Evolutionary conservation across 2,113 vertebrate species (phyloP).

Genomic region (Tautogolabrus adspersus): DNA sequence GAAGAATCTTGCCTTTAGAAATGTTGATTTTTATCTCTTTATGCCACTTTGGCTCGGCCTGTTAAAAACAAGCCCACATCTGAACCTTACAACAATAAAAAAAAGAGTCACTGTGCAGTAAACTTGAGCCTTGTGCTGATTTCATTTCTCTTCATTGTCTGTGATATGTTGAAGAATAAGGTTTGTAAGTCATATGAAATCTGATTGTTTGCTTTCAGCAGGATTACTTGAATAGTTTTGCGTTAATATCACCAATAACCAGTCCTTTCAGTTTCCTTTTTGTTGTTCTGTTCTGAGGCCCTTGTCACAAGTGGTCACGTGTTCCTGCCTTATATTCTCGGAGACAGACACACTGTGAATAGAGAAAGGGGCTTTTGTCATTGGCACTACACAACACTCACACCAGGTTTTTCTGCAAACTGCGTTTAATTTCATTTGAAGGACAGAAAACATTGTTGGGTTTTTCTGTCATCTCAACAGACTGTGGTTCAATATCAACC

Average conservation of each 20-base stretch:
- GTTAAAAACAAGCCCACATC: not conserved
- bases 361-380: constrained; percentile 17
- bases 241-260: not conserved
- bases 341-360: not conserved
- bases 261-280: not conserved
- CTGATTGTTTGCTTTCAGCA: not conserved
- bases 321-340: not conserved
- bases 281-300: not conserved
- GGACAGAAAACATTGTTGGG: not conserved
- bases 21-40: constrained; percentile 15
- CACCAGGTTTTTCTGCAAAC: too few species aligned
- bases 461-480: too few species aligned
- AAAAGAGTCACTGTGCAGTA: not conserved
- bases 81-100: constrained; percentile 1
- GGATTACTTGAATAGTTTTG: not conserved
- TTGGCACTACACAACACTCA: too few species aligned
- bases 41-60: not conserved
- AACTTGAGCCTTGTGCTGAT: not conserved
- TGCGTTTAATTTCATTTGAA: too few species aligned
- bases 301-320: constrained; percentile 22
- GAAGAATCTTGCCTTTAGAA: constrained; percentile 23
- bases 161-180: not conserved
- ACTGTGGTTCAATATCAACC: too few species aligned
- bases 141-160: not conserved
- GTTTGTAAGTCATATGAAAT: too few species aligned